phyloP scores from a whole-genome alignment of 2,888 invertebrate species.

The Oligia latruncula region DNA sequence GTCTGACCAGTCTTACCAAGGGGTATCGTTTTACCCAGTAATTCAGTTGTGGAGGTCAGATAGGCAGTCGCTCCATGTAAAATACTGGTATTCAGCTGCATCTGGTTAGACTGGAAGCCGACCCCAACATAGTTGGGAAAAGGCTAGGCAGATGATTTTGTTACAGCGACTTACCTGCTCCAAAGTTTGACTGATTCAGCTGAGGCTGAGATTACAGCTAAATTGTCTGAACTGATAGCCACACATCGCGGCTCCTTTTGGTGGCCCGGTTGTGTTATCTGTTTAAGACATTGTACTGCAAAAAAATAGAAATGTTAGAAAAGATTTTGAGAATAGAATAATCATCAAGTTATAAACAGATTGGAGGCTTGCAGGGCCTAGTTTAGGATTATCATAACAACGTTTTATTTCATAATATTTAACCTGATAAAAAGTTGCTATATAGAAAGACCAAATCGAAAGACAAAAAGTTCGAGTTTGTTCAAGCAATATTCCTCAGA shows the following conservation, averaged over 20 bases:
- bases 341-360: background rate
- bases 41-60: too few species aligned
- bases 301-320: constrained; percentile 34
- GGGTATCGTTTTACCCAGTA: too few species aligned
- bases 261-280: constrained; percentile 94
- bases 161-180: constrained; percentile 92
- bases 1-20: too few species aligned
- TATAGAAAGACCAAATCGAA: background rate
- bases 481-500: background rate
- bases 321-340: background rate
- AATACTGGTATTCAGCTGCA: too few species aligned
- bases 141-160: too few species aligned
- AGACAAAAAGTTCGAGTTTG: background rate
- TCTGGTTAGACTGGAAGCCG: too few species aligned
- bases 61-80: too few species aligned
- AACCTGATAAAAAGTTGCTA: background rate
- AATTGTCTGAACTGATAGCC: constrained; percentile 97
- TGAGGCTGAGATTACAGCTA: constrained; percentile 96
- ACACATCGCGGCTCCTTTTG: constrained; percentile 96
- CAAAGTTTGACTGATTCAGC: constrained; percentile 97
- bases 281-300: constrained; percentile 90
- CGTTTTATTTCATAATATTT: too few species aligned
- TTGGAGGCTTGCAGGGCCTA: background rate
- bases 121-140: too few species aligned
- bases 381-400: background rate